Percentiles rank a stretch among this genome's conserved stretches.
Evolutionary conservation across 1,140 invertebrate genomes (phyloP).

Genomic region (Zophobas morio): DNA sequence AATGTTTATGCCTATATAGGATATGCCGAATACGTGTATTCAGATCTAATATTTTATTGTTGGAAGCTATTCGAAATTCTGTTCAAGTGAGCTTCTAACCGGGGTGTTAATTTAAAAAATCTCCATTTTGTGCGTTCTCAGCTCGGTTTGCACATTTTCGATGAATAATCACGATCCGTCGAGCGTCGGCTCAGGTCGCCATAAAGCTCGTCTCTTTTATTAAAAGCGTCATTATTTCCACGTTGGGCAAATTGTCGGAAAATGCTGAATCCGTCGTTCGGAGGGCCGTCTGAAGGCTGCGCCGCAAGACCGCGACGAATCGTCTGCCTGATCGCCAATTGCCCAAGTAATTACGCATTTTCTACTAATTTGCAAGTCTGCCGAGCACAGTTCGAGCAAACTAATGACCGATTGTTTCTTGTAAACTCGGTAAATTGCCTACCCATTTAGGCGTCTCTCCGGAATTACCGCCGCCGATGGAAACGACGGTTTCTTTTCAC

Average conservation of each 20-base stretch:
- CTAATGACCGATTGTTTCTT: constrained; percentile 42
- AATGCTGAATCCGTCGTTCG: constrained; percentile 23
- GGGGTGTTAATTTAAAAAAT: too few species aligned
- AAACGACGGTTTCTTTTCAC: constrained; percentile 14
- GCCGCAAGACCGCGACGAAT: constrained; percentile 34
- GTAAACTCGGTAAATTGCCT: constrained; percentile 30
- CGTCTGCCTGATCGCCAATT: constrained; percentile 38
- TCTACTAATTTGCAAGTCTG: constrained; percentile 41
- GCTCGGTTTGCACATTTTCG: constrained; percentile 7
- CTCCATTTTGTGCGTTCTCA: too few species aligned
- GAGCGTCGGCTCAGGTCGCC: constrained; percentile 21
- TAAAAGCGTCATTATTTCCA: constrained; percentile 40
- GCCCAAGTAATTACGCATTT: constrained; percentile 38
- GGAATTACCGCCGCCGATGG: not conserved
- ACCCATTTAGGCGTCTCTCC: constrained; percentile 5
- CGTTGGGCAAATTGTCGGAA: constrained; percentile 29
- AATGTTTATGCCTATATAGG: too few species aligned
- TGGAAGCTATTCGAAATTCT: too few species aligned
- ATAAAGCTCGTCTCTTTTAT: constrained; percentile 34
- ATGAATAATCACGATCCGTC: constrained; percentile 29
- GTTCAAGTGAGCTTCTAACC: too few species aligned
- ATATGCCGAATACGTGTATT: too few species aligned
- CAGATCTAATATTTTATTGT: too few species aligned
- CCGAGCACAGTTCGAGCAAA: constrained; percentile 32
- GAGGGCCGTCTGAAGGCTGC: constrained; percentile 9